Base-by-base conservation (phyloP, 2,888 invertebrate species). In the Leuctra nigra region DNA sequence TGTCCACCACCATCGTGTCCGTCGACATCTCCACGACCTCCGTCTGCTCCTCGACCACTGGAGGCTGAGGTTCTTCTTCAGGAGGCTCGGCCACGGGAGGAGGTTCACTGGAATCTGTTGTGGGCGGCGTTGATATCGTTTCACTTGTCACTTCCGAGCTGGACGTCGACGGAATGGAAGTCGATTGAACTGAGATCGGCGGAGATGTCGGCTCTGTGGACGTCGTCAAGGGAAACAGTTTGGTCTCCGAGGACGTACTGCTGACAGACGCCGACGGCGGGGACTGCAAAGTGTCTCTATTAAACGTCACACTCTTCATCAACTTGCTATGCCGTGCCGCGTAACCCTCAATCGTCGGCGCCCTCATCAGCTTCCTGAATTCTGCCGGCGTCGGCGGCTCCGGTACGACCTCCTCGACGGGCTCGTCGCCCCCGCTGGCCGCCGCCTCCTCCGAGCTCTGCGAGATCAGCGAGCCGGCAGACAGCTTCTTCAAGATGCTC, bases 251-350 rank as follows among this genome's bases (percentile, higher is more conserved):
- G 13, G 41, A 33, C 7, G 44, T 54, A 20, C 55, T 23, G 9
- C 59, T 48, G 20, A 56, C 50, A 4, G 61, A 54, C n/a, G 54
- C 48, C 63, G 70, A 67, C 60, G 89, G 88, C 60, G 91, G 89
- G 66, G 90, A 90, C 64, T 86, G 86, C 68, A 91, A 76, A 55
- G 90, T 90, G 70, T 89, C 87, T 60, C 86, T 76, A 73, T 91
- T 88, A 75, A 91, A 91, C 60, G 91, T 91, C 62, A 91, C 91
- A 73, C 91, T 90, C 77, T 91, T 92, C 53, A 88, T 80, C 70
- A 91, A 82, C 72, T 91, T 91, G 62, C 87, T 87, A 74, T 91
- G 91, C 68, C 91, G 78, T 53, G 89, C 91, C 58, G 89, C 91
- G 73, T 90, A 92, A 59, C 91, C 91, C 77, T 91, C 91, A 65